Base-by-base conservation (phyloP, 2,888 invertebrate species). In the Hypena proboscidalis region DNA sequence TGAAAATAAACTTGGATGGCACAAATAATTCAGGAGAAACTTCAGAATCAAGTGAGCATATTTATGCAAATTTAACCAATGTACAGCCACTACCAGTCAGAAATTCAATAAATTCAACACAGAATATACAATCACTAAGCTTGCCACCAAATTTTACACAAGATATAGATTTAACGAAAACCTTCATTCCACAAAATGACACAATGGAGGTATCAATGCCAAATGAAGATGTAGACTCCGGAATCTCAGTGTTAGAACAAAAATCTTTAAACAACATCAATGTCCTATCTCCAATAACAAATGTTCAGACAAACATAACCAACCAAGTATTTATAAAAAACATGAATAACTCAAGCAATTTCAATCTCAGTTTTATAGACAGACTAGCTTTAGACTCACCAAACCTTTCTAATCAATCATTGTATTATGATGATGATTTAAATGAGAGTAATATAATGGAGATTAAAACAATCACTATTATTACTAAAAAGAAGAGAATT, bases 371-470 rank as follows among this genome's bases (percentile, higher is more conserved):
- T 64, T 91, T 91, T 22, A 90, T 91, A 22, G 91, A 91, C 27
- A 76, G 86, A 60, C 70, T 91, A 1, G 90, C 80, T 0, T 49
- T 91, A 27, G 82, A 91, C 27, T 89, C 89, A 0, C 89, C 91
- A 0, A 80, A 74, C 33, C 30, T 68, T 1, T 85, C 89, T 0
- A 86, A 88, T 15, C 83, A 83, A 55, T 89, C 90, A 0, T 53
- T 91, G 8, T 87, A 79, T 46, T 71, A 88, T 1, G 91, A 91
- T 41, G 91, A 91, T 58, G 91, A 91, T 64, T 71, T 91, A 26
- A 91, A 91, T 54, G 91, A 91, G 67, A 91, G 91, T 41, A 91
- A 91, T 48, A 91, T 91, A 11, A 91, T 91, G 91, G 91, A 91
- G 56, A 90, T 91, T 1, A 91, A 91, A 78, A 90, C 91, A 1